Evolutionary conservation across 2,113 vertebrate genomes (phyloP), one percentile per base, ranked within the genome.

Genomic region (Eubucco bourcierii): DNA sequence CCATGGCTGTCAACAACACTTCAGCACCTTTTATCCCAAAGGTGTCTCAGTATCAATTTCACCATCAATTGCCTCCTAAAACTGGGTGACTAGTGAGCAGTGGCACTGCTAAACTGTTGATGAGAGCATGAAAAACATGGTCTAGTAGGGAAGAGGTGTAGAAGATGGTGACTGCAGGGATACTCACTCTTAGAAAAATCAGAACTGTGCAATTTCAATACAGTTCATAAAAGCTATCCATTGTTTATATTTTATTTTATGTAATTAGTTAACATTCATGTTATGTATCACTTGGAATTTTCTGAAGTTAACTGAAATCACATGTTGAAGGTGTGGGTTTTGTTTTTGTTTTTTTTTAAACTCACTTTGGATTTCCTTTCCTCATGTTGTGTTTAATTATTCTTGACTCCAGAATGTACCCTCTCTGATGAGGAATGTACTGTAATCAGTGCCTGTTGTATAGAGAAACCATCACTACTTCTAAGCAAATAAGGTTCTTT

Each of bases 301-400:
- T 33, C 15, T 64, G 6, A 77, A 63, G 58, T 52, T 44, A 39
- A 46, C 47, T 74, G 78, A 53, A n/a, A 53, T 47, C 23, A 4
- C 3, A 3, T 39, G 6, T 28, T 24, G 6, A 71, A 59, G 19
- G 23, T 66, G 15, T 1, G 21, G 16, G 3, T 46, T 47, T 66
- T 10, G 1, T 29, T 66, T 29, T 6, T 14, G 37, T n/a, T 24
- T 80, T 61, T 63, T 15, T 47, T 47, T 47, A 18, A 46, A 39
- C 47, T 33, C 66, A 27, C 10, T 90, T 63, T 90, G 17, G 8
- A 20, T 80, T 58, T 28, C 47, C 23, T 71, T 75, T 34, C 11
- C 37, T 76, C 29, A 15, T 2, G 0, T 28, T 67, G 14, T 10
- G 7, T 60, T 29, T 68, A 23, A 3, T 0, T 58, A 15, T 77